Evolutionary conservation across 2,888 invertebrate genomes (phyloP).

Genomic region (Hipparchia semele): DNA sequence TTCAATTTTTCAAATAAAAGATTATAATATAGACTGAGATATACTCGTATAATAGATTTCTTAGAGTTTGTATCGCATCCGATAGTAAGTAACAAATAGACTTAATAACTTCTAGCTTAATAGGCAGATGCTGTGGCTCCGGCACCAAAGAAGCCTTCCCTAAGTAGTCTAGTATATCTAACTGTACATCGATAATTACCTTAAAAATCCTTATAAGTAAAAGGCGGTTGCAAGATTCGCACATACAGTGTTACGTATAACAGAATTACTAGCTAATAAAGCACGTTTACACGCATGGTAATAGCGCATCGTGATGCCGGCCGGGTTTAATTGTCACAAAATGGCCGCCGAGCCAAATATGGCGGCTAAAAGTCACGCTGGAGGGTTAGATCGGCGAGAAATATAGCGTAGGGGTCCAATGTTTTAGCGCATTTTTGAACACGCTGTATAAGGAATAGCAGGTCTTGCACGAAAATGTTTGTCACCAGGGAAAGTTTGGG

Average conservation of each 20-base stretch:
- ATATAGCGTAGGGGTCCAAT: slow-evolving; percentile 39
- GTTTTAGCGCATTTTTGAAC: slow-evolving; percentile 35
- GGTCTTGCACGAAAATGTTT: not conserved
- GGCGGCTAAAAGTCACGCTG: slow-evolving; percentile 41
- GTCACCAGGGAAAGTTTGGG: not conserved
- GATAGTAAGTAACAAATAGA: not conserved
- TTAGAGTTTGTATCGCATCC: no score
- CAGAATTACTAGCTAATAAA: slow-evolving; percentile 47
- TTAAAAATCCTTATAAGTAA: slow-evolving; percentile 34
- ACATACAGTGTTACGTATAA: slow-evolving; percentile 41
- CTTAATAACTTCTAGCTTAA: slow-evolving; percentile 8
- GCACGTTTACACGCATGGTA: slow-evolving; percentile 52
- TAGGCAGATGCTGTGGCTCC: slow-evolving; percentile 9
- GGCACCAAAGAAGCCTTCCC: not conserved
- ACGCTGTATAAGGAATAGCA: slow-evolving; percentile 26
- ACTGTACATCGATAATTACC: slow-evolving; percentile 27
- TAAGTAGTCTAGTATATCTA: slow-evolving; percentile 13
- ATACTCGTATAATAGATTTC: no score
- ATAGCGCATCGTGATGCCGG: slow-evolving; percentile 58
- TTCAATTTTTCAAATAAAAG: no score
- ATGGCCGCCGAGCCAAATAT: slow-evolving; percentile 49
- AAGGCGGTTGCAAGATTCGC: slow-evolving; percentile 32
- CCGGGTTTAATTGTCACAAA: slow-evolving; percentile 65
- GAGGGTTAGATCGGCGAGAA: slow-evolving; percentile 42
- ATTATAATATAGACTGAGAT: no score